Percentiles rank a stretch among this genome's conserved stretches.
These are phyloP conservation scores for Phalacrocorax brasilianus DNA, from an alignment of 2,113 vertebrate species.

Conservation along the genomic window DNA sequence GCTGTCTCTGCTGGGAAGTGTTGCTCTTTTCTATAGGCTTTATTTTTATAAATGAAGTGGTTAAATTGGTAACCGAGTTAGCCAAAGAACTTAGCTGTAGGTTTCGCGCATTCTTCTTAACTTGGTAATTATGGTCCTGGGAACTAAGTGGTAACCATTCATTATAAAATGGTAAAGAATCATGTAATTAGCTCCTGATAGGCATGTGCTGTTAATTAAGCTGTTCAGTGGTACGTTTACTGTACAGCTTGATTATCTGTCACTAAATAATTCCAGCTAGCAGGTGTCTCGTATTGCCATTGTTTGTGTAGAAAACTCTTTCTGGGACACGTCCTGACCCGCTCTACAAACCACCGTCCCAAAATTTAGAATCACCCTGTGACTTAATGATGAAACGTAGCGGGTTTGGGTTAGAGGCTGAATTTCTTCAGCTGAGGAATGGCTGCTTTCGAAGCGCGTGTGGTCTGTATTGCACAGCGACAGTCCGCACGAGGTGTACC, in stretches of 20 bases:
- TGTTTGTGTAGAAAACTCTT: neutral
- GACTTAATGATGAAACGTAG: no score
- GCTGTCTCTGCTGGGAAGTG: accelerated
- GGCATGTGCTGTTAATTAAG: slow-evolving; percentile 3
- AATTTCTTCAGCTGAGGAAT: accelerated
- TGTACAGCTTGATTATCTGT: slow-evolving; percentile 4
- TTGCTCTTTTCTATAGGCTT: neutral
- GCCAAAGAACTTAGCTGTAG: neutral
- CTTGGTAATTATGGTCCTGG: neutral
- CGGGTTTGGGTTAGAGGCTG: neutral
- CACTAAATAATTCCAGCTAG: neutral
- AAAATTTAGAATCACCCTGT: neutral
- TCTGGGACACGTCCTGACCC: neutral
- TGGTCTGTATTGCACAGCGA: accelerated
- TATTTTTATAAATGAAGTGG: neutral
- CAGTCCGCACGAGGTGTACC: accelerated
- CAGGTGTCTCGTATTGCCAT: neutral
- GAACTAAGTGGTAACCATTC: neutral
- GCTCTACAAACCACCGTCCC: neutral
- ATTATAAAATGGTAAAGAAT: neutral
- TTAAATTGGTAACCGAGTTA: neutral
- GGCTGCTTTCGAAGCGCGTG: accelerated
- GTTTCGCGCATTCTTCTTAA: neutral
- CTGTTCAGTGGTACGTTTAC: neutral
- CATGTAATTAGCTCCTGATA: slow-evolving; percentile 20